Evolutionary conservation across 23 tunicate genomes (phyloP).

Genomic region (Ascidia mentula): DNA sequence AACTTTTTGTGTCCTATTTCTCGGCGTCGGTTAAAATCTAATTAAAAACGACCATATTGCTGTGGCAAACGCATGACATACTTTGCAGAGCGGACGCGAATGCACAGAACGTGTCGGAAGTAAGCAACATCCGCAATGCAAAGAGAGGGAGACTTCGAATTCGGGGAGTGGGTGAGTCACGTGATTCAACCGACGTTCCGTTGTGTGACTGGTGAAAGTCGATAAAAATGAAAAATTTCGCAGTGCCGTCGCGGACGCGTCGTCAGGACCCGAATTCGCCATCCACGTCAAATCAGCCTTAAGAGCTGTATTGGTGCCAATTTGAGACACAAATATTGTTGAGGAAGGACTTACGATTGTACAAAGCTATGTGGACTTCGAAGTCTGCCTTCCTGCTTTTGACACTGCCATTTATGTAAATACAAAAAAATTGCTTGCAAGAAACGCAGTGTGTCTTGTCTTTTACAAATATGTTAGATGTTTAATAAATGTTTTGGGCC

Average conservation of each 20-base stretch:
- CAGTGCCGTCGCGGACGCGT: constrained; percentile 46
- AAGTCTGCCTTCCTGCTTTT: neutral
- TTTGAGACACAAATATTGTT: neutral
- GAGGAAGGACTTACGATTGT: neutral
- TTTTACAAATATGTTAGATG: too few relatives aligned
- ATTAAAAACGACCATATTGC: too few relatives aligned
- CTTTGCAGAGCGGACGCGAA: neutral
- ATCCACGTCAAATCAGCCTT: constrained; percentile 57
- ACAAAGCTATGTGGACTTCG: neutral
- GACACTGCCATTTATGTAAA: constrained; percentile 1
- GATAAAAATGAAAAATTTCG: neutral
- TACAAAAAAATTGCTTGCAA: neutral
- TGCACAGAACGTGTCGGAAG: neutral
- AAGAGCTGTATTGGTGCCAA: neutral
- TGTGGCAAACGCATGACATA: too few relatives aligned
- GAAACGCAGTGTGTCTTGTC: too few relatives aligned
- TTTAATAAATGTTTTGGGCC: too few relatives aligned
- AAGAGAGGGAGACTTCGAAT: neutral
- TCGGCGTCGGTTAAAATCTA: too few relatives aligned
- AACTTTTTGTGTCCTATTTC: too few relatives aligned
- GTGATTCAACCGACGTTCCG: too few relatives aligned
- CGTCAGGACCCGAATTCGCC: constrained; percentile 50
- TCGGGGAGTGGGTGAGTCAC: constrained; percentile 7
- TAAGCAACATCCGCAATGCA: neutral
- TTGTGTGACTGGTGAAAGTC: neutral